A percentile compares a stretch with the other conserved stretches of the same genome.
These are phyloP conservation scores for Pissodes strobi DNA, from an alignment of 1,140 invertebrate genomes.

Conservation along the genomic window DNA sequence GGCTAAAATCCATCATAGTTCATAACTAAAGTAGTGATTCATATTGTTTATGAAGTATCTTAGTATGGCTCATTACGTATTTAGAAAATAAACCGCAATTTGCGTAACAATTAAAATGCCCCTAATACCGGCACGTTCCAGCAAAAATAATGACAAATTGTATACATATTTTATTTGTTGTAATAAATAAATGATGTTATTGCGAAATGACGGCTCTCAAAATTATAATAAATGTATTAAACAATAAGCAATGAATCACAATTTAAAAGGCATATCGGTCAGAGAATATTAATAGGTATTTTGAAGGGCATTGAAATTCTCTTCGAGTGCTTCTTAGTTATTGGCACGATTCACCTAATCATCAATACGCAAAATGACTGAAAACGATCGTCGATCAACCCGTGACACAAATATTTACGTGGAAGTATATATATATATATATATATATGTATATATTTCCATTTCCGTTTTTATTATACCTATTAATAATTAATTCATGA, in stretches of 20 bases:
- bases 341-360: conserved; percentile 38
- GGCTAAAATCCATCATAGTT: too few species aligned
- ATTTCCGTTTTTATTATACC: conserved; percentile 23
- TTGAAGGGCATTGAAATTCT: conserved; percentile 36
- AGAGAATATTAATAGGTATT: conserved; percentile 33
- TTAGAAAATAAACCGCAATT: too few species aligned
- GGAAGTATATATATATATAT: conserved; percentile 18
- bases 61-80: too few species aligned
- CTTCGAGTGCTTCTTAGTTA: conserved; percentile 5
- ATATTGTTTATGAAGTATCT: too few species aligned
- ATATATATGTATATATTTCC: conserved; percentile 19
- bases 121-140: too few species aligned
- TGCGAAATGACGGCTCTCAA: not conserved
- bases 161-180: conserved; percentile 23
- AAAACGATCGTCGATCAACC: conserved; percentile 33
- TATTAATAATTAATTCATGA: too few species aligned
- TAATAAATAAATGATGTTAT: conserved; percentile 24
- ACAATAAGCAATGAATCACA: conserved; percentile 40
- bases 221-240: conserved; percentile 34
- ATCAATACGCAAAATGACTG: conserved; percentile 36
- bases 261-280: conserved; percentile 19
- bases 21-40: too few species aligned
- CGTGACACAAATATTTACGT: conserved; percentile 38
- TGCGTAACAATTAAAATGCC: too few species aligned
- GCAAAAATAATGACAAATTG: conserved; percentile 5